Base-by-base conservation (phyloP, 1,140 invertebrate species). In the Rhagoletis zephyria region DNA sequence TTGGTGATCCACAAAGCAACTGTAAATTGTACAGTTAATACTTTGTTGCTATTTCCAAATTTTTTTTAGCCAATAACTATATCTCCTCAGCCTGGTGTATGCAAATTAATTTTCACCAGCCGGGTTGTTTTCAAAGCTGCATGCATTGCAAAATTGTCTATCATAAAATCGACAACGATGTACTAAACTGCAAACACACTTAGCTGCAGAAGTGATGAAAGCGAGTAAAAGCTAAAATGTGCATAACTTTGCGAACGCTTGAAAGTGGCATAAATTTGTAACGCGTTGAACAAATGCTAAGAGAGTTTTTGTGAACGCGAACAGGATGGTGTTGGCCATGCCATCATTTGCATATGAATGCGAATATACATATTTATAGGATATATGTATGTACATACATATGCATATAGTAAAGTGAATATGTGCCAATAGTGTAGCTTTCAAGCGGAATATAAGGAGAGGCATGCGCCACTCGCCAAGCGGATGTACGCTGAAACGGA, bases 211-310 rank as follows among this genome's bases (percentile, higher is more conserved):
- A 59, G 4, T 81, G 63, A 63, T 63, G 61, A 9, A 42, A 86
- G 64, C n/a, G 60, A 45, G 64, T 59, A 30, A 51, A 70, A 48
- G 14, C n/a, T 87, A 61, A 30, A 86, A 59, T 48, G 51, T 85
- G 65, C 51, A 65, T 74, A 85, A 85, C 56, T 85, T 85, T 70
- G 48, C 42, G 14, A 77, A 45, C 87, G 77, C 63, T 81, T 56
- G 48, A 70, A 65, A 85, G 87, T 88, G 81, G 87, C 87, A 88
- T 88, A 88, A 88, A 88, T 88, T 88, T 86, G 85, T 70, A 88
- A 88, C 81, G 87, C 85, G 87, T 74, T 88, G 85, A 88, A 85
- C 59, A 88, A 88, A 85, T 86, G 61, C 45, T 61, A 85, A 30
- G 42, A 61, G 63, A 67, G 64, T 60, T 48, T 65, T 87, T 87